Base-by-base conservation (phyloP, 2,797 vertebrate species). In the Sorex maritimensis region DNA sequence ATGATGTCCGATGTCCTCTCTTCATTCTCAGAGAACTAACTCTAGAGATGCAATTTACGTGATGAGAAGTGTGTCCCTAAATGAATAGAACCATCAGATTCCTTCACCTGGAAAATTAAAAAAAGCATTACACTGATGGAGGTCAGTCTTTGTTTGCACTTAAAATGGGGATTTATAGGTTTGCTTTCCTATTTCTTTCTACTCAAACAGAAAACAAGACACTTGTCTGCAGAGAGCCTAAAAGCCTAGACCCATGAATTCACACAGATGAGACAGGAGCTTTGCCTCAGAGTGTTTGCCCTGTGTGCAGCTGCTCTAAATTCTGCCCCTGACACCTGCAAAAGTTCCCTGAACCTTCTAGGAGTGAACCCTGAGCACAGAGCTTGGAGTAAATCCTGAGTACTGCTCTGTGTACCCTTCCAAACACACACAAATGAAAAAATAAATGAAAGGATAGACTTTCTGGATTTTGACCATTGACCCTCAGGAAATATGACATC, bases 21-120 rank as follows among this genome's bases (percentile, higher is more conserved):
- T 26, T 2, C 13, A 65, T 58, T 49, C 9, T 80, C 5, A 83
- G 17, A 79, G 46, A 91, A 69, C 38, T 73, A 94, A 71, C 2
- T 55, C 12, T 28, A 63, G 1, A 28, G 2, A n/a, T 63, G 13
- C 0, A 30, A 1, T 91, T 88, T 71, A 41, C 87, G 72, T 75
- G 9, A 80, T 69, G n/a, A 87, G 3, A 13, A 4, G 6, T 41
- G 7, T 79, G 23, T 83, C 28, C 23, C 14, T 72, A n/a, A 6
- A 34, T 87, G 61, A 93, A 91, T 38, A 3, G 46, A 5, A 65
- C 12, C 38, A 46, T 86, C 63, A 78, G 34, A 86, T 88, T 74
- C 46, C 87, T 30, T 81, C 52, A 88, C 44, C 46, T 92, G n/a
- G 28, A 94, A 90, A 94, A 81, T 0, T 28, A 21, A 75, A 79